Conservation (phyloP, 2,888 invertebrate species). For the Aspidapion aeneum region DNA sequence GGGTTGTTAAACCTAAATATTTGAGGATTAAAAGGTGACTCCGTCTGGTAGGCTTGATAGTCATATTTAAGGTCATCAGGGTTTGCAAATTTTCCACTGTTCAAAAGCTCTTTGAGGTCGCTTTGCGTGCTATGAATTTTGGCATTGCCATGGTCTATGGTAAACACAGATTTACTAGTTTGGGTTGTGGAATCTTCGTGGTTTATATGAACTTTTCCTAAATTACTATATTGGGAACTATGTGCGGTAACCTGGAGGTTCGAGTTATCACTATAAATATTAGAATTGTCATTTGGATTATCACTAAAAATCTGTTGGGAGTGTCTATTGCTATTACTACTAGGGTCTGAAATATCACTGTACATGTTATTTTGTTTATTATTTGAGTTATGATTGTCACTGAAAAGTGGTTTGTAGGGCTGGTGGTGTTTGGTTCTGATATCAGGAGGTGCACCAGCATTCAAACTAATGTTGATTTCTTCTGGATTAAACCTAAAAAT, state of each 20-base stretch:
- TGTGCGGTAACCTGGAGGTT: not conserved
- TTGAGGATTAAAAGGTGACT: not conserved
- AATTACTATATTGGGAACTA: not conserved
- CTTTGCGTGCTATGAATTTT: not conserved
- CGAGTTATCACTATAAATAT: not conserved
- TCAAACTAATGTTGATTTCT: conserved; percentile 47
- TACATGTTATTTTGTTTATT: conserved; percentile 35
- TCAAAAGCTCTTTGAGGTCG: not conserved
- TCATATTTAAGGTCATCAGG: not conserved
- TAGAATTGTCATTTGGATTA: conserved; percentile 13
- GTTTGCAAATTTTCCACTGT: not conserved
- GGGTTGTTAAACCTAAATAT: not conserved
- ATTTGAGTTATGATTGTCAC: not conserved
- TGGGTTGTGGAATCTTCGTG: not conserved
- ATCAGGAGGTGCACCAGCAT: conserved; percentile 41
- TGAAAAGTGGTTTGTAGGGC: conserved; percentile 23
- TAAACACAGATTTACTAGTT: not conserved
- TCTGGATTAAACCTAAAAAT: conserved; percentile 42
- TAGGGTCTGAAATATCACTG: conserved; percentile 14
- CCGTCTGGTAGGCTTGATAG: not conserved
- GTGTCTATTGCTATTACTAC: not conserved
- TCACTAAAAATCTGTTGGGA: conserved; percentile 17
- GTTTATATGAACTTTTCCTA: not conserved
- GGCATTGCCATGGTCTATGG: not conserved
- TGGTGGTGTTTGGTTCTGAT: conserved; percentile 38